Evolutionary conservation across 2,797 vertebrate species (phyloP).

Genomic region (Kryptopterus vitreolus): DNA sequence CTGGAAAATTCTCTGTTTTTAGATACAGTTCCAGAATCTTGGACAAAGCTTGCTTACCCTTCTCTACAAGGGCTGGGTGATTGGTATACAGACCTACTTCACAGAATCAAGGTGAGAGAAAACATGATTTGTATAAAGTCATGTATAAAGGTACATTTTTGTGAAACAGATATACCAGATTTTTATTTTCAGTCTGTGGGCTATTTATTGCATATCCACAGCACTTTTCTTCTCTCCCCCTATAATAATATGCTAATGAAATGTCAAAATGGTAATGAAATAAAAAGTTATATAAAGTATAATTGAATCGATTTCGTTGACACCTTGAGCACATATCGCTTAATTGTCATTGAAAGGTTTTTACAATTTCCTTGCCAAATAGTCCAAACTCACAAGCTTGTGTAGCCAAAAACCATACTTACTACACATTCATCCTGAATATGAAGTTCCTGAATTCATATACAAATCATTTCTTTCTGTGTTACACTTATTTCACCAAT

Average conservation of each 20-base stretch:
- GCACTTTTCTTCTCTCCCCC: too few species aligned
- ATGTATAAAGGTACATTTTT: too few species aligned
- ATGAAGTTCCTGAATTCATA: conserved; percentile 73
- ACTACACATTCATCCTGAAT: not conserved
- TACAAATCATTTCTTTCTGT: not conserved
- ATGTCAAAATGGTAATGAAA: not conserved
- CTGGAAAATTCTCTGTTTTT: conserved; percentile 74
- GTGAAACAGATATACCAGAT: too few species aligned
- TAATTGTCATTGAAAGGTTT: not conserved
- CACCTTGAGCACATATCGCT: not conserved
- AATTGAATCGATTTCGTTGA: not conserved
- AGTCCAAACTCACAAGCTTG: not conserved
- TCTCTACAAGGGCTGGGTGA: too few species aligned
- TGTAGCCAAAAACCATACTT: not conserved
- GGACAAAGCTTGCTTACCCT: too few species aligned
- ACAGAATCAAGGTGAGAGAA: too few species aligned
- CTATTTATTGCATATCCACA: too few species aligned
- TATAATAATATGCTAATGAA: too few species aligned
- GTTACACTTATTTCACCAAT: conserved; percentile 79
- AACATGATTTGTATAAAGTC: too few species aligned
- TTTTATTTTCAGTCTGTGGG: too few species aligned
- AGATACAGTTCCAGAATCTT: too few species aligned
- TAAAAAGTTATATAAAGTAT: not conserved
- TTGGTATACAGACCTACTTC: too few species aligned
- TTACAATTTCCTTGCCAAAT: not conserved